Conservation (phyloP, 2,888 invertebrate genomes). For the Apamea epomidion region DNA sequence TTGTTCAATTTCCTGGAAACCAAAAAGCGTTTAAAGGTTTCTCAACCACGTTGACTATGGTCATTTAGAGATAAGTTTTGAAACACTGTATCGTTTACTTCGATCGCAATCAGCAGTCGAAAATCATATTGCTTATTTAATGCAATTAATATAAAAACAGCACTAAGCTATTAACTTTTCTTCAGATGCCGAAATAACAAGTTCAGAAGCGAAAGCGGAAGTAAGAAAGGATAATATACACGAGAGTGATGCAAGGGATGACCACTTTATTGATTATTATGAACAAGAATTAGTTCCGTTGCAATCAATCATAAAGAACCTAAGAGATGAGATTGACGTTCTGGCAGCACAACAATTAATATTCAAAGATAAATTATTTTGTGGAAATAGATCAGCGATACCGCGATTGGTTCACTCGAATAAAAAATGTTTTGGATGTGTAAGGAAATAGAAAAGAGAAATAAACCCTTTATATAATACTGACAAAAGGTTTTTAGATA, state of each 20-base stretch:
- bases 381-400: conserved; percentile 61
- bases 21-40: neutral
- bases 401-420: conserved; percentile 62
- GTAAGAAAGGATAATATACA: conserved; percentile 20
- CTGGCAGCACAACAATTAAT: conserved; percentile 73
- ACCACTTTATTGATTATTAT: conserved; percentile 70
- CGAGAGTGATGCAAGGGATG: conserved; percentile 42
- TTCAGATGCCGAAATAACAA: conserved; percentile 28
- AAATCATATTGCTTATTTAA: neutral
- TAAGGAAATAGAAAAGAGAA: conserved; percentile 51
- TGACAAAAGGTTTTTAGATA: neutral
- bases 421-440: conserved; percentile 73
- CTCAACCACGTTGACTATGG: neutral
- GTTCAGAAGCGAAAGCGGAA: conserved; percentile 5
- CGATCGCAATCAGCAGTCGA: neutral
- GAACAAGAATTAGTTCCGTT: conserved; percentile 81
- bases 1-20: neutral
- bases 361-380: conserved; percentile 68
- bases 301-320: conserved; percentile 74
- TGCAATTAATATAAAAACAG: neutral
- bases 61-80: neutral
- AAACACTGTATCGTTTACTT: conserved; percentile 2
- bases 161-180: neutral
- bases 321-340: conserved; percentile 77
- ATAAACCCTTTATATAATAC: neutral